Percentiles rank a stretch among this genome's conserved stretches.
phyloP scores from a whole-genome alignment of 2,797 vertebrate species.

The Percopsis omiscomaycus region DNA sequence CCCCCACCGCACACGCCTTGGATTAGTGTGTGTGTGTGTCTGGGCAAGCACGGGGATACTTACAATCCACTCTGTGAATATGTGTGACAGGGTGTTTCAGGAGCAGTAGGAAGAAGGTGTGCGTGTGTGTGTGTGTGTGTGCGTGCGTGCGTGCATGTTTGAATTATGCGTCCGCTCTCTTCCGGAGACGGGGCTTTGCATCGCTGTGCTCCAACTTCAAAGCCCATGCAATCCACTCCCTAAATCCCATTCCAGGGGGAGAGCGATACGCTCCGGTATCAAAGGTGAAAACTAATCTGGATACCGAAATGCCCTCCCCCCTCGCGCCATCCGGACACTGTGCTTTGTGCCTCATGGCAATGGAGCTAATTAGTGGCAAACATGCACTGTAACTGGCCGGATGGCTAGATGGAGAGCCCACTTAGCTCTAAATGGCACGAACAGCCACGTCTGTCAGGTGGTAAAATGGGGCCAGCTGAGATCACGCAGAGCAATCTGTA shows the following conservation, averaged over 20 bases:
- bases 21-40: no score
- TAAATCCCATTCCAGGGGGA: slow-evolving; percentile 42
- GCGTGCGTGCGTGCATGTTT: neutral
- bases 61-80: neutral
- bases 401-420: slow-evolving; percentile 54
- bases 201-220: slow-evolving; percentile 43
- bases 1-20: no score
- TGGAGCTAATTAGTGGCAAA: slow-evolving; percentile 56
- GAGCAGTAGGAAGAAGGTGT: neutral
- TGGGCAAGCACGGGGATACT: no score
- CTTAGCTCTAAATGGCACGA: slow-evolving; percentile 64
- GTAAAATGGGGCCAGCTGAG: slow-evolving; percentile 59
- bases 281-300: slow-evolving; percentile 70
- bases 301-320: slow-evolving; percentile 29
- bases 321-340: slow-evolving; percentile 24
- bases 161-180: slow-evolving; percentile 32
- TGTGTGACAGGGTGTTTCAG: slow-evolving; percentile 2
- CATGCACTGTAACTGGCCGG: slow-evolving; percentile 64
- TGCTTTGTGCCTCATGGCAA: slow-evolving; percentile 40
- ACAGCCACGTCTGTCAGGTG: slow-evolving; percentile 63
- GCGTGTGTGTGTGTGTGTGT: slow-evolving; percentile 2
- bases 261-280: slow-evolving; percentile 60
- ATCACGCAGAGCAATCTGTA: slow-evolving; percentile 61
- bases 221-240: slow-evolving; percentile 32
- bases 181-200: slow-evolving; percentile 27